These are phyloP conservation scores for Podarcis raffonei DNA, from an alignment of 2,113 vertebrate genomes.

Conservation along the genomic window DNA sequence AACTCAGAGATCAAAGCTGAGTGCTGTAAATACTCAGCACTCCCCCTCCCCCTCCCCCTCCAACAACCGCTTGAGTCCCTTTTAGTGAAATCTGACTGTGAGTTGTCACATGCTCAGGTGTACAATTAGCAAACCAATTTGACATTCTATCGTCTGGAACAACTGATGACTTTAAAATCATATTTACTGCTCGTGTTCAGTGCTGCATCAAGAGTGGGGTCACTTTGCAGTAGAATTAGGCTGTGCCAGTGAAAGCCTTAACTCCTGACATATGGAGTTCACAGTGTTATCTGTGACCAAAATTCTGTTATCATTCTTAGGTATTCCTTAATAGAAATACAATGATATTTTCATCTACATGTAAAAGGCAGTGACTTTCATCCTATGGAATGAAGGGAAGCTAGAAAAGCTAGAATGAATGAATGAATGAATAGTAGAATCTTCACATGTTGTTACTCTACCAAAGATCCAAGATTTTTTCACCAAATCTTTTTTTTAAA, in stretches of 20 bases:
- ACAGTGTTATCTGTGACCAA: neutral
- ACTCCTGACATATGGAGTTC: constrained; percentile 29
- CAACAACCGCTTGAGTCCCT: constrained; percentile 62
- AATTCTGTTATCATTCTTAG: constrained; percentile 27
- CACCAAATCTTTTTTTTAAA: no score
- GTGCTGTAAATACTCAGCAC: constrained; percentile 66
- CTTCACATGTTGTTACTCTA: neutral
- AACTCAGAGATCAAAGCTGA: constrained; percentile 58
- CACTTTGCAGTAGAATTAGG: constrained; percentile 9
- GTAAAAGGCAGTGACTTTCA: neutral
- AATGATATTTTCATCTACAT: neutral
- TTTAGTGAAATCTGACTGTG: constrained; percentile 52
- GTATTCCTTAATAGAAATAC: constrained; percentile 17
- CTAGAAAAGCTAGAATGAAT: no score
- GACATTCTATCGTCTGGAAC: constrained; percentile 48
- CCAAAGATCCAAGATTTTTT: neutral
- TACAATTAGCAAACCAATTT: constrained; percentile 63
- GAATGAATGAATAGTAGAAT: neutral
- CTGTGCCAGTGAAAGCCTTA: constrained; percentile 37
- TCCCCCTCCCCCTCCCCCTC: constrained; percentile 3
- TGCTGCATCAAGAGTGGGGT: constrained; percentile 29
- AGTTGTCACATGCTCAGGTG: constrained; percentile 36
- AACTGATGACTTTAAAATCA: constrained; percentile 53
- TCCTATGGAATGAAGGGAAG: no score
- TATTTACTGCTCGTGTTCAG: constrained; percentile 56